phyloP scores from a whole-genome alignment of 2,888 invertebrate genomes.

The Sphaerolaimus hirsutus region DNA sequence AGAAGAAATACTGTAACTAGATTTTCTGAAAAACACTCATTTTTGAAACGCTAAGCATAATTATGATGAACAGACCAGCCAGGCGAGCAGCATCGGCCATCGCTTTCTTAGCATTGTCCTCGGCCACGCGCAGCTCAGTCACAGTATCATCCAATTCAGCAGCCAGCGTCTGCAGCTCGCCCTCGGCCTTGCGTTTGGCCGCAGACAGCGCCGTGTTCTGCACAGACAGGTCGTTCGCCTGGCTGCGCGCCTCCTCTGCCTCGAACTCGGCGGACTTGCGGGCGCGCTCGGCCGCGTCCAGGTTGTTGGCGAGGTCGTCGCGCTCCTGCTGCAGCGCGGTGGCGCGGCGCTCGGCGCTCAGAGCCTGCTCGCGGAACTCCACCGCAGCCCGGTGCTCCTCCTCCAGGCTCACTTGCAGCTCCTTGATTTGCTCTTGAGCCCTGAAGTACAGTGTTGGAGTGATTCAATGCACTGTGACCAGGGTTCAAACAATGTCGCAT shows the following conservation, averaged over 20 bases:
- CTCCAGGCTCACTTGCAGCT: constrained; percentile 13
- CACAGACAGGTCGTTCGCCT: constrained; percentile 77
- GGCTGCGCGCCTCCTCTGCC: constrained; percentile 36
- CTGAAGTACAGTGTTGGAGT: constrained; percentile 57
- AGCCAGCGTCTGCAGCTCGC: constrained; percentile 89
- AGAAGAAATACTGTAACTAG: no score
- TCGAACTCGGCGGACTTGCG: constrained; percentile 33
- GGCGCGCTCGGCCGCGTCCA: constrained; percentile 36
- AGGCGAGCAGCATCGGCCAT: constrained; percentile 92
- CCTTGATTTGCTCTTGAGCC: constrained; percentile 29
- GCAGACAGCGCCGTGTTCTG: constrained; percentile 71
- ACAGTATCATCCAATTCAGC: constrained; percentile 89
- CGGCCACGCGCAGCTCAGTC: constrained; percentile 90
- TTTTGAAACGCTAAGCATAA: no score
- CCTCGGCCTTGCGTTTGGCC: constrained; percentile 96
- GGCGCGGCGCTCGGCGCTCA: constrained; percentile 83
- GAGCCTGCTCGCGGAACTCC: constrained; percentile 85
- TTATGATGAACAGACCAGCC: no score
- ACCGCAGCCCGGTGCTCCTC: constrained; percentile 49
- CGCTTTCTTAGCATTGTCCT: constrained; percentile 94
- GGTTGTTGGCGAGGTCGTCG: constrained; percentile 52
- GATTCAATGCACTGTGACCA: constrained; percentile 91
- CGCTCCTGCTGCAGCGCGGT: constrained; percentile 90
- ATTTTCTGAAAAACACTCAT: no score
- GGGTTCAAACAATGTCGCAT: no score